Evolutionary conservation across 2,797 vertebrate genomes (phyloP).

Genomic region (Hydrophis major): DNA sequence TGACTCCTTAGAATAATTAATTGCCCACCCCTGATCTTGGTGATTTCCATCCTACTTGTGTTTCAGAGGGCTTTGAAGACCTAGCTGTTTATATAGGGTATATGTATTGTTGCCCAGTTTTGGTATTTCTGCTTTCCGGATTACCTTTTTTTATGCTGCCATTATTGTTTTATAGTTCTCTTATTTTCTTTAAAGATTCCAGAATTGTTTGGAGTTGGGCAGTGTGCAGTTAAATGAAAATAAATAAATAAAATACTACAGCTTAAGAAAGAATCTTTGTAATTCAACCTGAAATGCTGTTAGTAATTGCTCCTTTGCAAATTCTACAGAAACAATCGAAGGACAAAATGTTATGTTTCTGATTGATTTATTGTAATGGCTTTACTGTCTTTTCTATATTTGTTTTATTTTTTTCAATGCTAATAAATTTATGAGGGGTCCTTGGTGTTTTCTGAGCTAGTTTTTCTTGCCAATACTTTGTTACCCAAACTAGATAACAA

Average conservation of each 20-base stretch:
- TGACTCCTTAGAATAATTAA: neutral
- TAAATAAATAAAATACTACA: neutral
- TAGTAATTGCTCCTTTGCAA: neutral
- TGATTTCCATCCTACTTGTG: neutral
- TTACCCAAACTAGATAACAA: neutral
- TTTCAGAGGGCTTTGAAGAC: neutral
- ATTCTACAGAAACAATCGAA: neutral
- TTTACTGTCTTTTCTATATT: neutral
- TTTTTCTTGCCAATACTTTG: neutral
- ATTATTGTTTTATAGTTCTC: neutral
- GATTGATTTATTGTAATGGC: neutral
- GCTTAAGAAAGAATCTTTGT: neutral
- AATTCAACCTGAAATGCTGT: neutral
- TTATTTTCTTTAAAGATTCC: neutral
- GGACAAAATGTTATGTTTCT: neutral
- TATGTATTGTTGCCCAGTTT: neutral
- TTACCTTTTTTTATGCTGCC: neutral
- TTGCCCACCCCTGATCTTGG: neutral
- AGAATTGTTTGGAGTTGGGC: neutral
- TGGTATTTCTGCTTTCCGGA: neutral
- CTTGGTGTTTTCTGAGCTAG: neutral
- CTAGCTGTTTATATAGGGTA: neutral
- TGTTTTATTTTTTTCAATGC: neutral
- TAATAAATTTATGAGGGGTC: neutral
- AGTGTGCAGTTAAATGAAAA: neutral